phyloP scores from a whole-genome alignment of 2,888 invertebrate species.

The Mellilla xanthometata region DNA sequence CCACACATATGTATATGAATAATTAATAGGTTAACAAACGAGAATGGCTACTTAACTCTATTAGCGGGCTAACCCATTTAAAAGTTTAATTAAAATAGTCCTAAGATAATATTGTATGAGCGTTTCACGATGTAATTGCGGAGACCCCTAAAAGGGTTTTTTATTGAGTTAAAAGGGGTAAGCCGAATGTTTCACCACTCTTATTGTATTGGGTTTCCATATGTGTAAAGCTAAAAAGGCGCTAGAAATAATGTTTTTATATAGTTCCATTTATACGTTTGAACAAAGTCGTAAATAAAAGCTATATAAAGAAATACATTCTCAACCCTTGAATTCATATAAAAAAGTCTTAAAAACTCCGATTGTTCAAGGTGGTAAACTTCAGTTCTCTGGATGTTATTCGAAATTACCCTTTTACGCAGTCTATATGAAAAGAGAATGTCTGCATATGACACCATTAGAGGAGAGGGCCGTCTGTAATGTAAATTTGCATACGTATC shows the following conservation, averaged over 20 bases:
- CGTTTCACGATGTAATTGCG: constrained; percentile 45
- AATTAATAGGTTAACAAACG: constrained; percentile 9
- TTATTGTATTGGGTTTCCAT: constrained; percentile 21
- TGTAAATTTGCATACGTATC: constrained; percentile 78
- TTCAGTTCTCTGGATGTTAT: constrained; percentile 38
- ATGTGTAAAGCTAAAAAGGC: constrained; percentile 12
- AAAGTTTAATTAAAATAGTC: constrained; percentile 62
- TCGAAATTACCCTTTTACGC: constrained; percentile 58
- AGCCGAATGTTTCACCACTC: constrained; percentile 19
- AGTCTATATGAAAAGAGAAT: constrained; percentile 68
- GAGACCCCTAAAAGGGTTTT: constrained; percentile 43
- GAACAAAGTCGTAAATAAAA: background rate
- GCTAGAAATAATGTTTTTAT: background rate
- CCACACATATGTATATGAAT: background rate
- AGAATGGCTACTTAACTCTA: constrained; percentile 33
- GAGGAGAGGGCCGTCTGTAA: constrained; percentile 64
- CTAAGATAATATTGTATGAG: constrained; percentile 61
- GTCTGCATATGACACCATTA: constrained; percentile 71
- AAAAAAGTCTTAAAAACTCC: constrained; percentile 26
- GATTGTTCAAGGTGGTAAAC: constrained; percentile 36
- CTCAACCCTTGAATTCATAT: constrained; percentile 14
- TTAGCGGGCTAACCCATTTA: constrained; percentile 43
- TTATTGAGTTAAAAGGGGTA: constrained; percentile 38
- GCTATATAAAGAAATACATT: constrained; percentile 10
- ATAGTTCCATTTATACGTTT: no score